Evolutionary conservation across 2,797 vertebrate genomes (phyloP).

Genomic region (Pteronotus mesoamericanus): DNA sequence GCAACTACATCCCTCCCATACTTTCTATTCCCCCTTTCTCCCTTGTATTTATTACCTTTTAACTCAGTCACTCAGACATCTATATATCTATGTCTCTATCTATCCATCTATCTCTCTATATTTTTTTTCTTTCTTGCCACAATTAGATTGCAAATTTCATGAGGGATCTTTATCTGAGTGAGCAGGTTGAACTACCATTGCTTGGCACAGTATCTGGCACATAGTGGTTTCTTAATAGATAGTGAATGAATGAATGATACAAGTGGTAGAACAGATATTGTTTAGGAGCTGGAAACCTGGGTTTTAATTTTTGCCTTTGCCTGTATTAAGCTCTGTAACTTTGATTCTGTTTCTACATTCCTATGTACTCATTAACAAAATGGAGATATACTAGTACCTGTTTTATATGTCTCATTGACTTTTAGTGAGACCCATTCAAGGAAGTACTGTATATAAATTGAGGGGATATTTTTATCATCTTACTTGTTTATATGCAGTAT

Average conservation of each 20-base stretch:
- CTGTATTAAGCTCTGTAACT: not conserved
- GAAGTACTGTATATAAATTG: not conserved
- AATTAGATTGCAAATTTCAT: not conserved
- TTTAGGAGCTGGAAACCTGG: not conserved
- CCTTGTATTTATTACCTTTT: not conserved
- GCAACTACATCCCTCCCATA: not conserved
- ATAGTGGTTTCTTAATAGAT: not conserved
- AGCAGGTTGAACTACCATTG: not conserved
- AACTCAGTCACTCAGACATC: not conserved
- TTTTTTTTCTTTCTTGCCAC: not conserved
- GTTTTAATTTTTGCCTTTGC: constrained; percentile 36
- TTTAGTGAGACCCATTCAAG: not conserved
- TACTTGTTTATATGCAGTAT: not conserved
- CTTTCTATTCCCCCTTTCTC: not conserved
- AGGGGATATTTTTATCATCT: not conserved
- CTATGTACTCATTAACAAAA: not conserved
- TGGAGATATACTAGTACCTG: not conserved
- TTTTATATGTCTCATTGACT: not conserved
- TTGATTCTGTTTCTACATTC: not conserved
- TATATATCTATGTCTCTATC: not conserved
- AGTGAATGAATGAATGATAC: not conserved
- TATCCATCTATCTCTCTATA: no score
- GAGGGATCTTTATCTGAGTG: constrained; percentile 3
- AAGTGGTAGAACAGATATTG: not conserved
- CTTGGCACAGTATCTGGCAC: not conserved